Evolutionary conservation across 2,113 vertebrate genomes (phyloP).

Genomic region (Brachyistius frenatus): DNA sequence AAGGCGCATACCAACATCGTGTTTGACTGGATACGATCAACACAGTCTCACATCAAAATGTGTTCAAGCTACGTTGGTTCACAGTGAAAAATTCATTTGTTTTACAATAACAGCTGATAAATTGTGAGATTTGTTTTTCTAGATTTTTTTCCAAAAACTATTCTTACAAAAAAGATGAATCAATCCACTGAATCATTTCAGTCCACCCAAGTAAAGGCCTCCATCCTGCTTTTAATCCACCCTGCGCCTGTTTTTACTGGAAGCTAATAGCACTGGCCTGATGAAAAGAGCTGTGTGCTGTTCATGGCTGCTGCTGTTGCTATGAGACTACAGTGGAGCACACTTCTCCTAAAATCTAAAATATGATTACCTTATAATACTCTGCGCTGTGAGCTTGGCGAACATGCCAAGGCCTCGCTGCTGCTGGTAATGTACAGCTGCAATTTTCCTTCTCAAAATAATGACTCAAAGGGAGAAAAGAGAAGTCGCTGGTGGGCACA

Average conservation of each 20-base stretch:
- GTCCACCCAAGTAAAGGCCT: background rate
- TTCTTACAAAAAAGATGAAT: no score
- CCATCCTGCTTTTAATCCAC: no score
- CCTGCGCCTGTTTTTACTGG: background rate
- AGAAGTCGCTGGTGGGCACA: background rate
- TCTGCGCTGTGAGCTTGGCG: background rate
- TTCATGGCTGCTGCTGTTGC: conserved; percentile 42
- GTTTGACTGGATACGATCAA: no score
- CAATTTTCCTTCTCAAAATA: background rate
- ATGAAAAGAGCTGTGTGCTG: background rate
- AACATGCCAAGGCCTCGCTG: conserved; percentile 2
- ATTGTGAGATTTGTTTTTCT: no score
- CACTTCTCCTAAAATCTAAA: conserved; percentile 25
- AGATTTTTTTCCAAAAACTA: no score
- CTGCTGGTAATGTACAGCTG: conserved; percentile 3
- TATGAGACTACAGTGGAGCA: conserved; percentile 37
- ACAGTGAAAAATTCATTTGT: no score
- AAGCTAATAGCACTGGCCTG: background rate
- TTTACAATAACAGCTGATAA: no score
- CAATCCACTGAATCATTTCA: no score
- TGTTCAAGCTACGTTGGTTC: no score
- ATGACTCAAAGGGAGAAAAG: conserved; percentile 1
- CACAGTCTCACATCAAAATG: no score
- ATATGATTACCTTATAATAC: conserved; percentile 24
- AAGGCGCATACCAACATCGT: no score